These are phyloP conservation scores for Bradypodion ventrale DNA, from an alignment of 2,797 vertebrate genomes.

Conservation along the genomic window DNA sequence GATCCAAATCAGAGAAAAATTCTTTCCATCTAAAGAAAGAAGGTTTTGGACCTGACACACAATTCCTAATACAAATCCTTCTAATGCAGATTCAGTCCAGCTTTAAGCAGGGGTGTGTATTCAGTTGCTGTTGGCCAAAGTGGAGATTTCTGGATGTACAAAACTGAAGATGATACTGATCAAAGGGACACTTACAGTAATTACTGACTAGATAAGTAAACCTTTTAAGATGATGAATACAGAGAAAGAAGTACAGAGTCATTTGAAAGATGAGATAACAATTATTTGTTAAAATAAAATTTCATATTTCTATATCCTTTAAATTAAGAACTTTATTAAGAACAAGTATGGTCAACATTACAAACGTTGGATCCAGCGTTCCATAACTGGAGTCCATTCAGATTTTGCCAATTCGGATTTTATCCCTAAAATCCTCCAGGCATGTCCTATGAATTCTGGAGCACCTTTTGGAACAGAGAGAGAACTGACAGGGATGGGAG, in stretches of 20 bases:
- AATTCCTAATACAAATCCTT: neutral
- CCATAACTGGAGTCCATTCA: neutral
- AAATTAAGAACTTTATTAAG: neutral
- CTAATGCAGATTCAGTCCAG: neutral
- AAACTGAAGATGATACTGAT: neutral
- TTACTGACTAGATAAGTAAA: neutral
- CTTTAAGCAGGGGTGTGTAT: neutral
- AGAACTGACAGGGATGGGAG: too few species aligned
- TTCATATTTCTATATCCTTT: neutral
- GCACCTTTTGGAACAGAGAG: too few species aligned
- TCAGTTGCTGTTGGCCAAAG: neutral
- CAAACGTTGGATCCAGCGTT: neutral
- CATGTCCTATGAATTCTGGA: neutral
- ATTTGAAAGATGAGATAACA: neutral
- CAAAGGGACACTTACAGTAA: neutral
- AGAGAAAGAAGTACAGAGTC: neutral
- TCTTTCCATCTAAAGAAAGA: neutral
- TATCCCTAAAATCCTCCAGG: neutral
- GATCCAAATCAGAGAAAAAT: neutral
- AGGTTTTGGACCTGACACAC: neutral
- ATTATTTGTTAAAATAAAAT: neutral
- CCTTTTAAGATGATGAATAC: neutral
- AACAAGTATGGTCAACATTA: neutral
- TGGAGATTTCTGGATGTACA: neutral
- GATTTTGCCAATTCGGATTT: neutral